These are phyloP conservation scores for Paragorgia papillata DNA, from an alignment of 92 coral and sea anemone species.

Conservation along the genomic window DNA sequence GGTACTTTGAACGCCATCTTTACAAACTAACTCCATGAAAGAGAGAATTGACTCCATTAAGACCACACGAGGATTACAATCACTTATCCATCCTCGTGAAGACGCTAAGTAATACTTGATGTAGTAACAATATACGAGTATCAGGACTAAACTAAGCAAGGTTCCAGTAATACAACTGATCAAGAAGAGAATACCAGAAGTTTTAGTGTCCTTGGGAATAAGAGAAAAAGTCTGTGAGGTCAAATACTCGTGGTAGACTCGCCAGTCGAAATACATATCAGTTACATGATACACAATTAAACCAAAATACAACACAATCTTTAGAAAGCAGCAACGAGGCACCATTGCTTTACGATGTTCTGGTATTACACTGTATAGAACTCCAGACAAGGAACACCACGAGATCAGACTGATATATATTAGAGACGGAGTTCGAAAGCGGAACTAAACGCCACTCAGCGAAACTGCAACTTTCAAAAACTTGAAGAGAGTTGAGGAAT, in stretches of 20 bases:
- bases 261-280: conserved; percentile 16
- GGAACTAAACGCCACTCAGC: no score
- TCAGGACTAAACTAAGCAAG: neutral
- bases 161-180: conserved; percentile 19
- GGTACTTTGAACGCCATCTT: conserved; percentile 4
- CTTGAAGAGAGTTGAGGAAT: no score
- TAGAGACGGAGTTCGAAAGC: no score
- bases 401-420: no score
- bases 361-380: no score
- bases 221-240: neutral
- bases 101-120: conserved; percentile 3
- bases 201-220: neutral
- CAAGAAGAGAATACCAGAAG: neutral
- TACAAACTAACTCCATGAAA: neutral
- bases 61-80: neutral
- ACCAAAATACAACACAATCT: conserved; percentile 1
- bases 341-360: neutral
- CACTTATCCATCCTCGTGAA: no score
- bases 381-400: no score
- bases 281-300: conserved; percentile 8
- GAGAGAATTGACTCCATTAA: neutral
- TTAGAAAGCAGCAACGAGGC: neutral
- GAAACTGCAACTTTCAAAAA: no score
- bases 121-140: conserved; percentile 15
- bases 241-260: neutral